Conservation (phyloP, 2,113 vertebrate species). For the Zapus hudsonius region DNA sequence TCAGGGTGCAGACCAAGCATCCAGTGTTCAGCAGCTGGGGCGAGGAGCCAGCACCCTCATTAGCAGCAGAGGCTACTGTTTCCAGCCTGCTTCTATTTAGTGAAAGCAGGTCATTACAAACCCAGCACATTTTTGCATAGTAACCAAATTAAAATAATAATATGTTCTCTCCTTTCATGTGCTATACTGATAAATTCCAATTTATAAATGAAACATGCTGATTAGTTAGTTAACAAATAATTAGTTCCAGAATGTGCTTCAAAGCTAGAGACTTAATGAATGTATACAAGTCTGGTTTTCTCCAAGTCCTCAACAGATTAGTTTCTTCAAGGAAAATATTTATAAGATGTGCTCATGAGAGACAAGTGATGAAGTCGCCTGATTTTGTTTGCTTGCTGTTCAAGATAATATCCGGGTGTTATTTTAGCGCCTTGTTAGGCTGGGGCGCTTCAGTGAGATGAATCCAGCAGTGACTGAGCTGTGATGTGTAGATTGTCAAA, state of each 20-base stretch:
- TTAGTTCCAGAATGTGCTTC: slow-evolving; percentile 84
- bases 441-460: slow-evolving; percentile 45
- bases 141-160: slow-evolving; percentile 88
- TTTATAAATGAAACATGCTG: slow-evolving; percentile 88
- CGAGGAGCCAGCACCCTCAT: slow-evolving; percentile 91
- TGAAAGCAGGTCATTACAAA: slow-evolving; percentile 89
- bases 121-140: slow-evolving; percentile 84
- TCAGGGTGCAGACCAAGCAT: slow-evolving; percentile 86
- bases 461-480: not conserved
- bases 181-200: slow-evolving; percentile 86
- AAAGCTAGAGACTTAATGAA: slow-evolving; percentile 84
- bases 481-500: not conserved
- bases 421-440: slow-evolving; percentile 67
- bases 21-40: slow-evolving; percentile 87
- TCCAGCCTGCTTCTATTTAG: slow-evolving; percentile 91
- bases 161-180: slow-evolving; percentile 85
- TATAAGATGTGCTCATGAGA: slow-evolving; percentile 73
- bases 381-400: slow-evolving; percentile 29
- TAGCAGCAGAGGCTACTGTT: slow-evolving; percentile 93
- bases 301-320: slow-evolving; percentile 79
- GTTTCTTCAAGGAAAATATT: slow-evolving; percentile 80
- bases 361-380: slow-evolving; percentile 65
- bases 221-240: slow-evolving; percentile 88
- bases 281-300: slow-evolving; percentile 80
- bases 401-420: slow-evolving; percentile 63